These are phyloP conservation scores for Baronia brevicornis DNA, from an alignment of 2,888 invertebrate species.

Conservation along the genomic window DNA sequence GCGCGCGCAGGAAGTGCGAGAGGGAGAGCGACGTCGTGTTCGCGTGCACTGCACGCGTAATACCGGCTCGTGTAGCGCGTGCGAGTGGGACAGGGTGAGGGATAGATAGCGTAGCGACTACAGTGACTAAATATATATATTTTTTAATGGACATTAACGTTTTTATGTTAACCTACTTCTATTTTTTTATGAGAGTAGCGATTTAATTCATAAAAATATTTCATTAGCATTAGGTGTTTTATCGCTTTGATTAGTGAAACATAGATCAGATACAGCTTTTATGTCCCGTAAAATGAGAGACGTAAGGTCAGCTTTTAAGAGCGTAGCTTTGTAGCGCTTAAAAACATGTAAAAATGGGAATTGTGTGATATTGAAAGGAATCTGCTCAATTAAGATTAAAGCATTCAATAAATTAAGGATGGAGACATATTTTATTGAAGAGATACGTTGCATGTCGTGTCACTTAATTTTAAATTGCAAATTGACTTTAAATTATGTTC, in stretches of 20 bases:
- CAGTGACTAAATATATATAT: constrained; percentile 1
- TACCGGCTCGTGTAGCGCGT: constrained; percentile 31
- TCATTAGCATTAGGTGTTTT: no score
- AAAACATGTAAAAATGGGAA: no score
- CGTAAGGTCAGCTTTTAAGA: no score
- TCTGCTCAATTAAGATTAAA: constrained; percentile 34
- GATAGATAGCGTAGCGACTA: constrained; percentile 37
- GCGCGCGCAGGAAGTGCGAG: constrained; percentile 62
- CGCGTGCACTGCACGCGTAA: constrained; percentile 60
- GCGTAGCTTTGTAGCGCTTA: constrained; percentile 39
- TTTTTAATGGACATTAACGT: constrained; percentile 9
- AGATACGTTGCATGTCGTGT: constrained; percentile 23
- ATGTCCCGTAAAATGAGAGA: no score
- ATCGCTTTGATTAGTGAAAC: no score
- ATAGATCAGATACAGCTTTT: no score
- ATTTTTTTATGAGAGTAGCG: no score
- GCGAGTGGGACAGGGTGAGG: constrained; percentile 36
- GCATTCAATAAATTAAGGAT: constrained; percentile 20
- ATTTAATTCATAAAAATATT: no score
- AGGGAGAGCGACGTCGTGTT: constrained; percentile 45
- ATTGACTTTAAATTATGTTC: constrained; percentile 21
- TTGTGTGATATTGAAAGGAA: no score
- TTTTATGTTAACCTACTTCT: no score
- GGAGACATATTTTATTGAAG: constrained; percentile 20
- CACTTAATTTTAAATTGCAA: constrained; percentile 20